Evolutionary conservation across 2,888 invertebrate genomes (phyloP), one percentile per base, ranked within the genome.

Genomic region (Heliconius sara): DNA sequence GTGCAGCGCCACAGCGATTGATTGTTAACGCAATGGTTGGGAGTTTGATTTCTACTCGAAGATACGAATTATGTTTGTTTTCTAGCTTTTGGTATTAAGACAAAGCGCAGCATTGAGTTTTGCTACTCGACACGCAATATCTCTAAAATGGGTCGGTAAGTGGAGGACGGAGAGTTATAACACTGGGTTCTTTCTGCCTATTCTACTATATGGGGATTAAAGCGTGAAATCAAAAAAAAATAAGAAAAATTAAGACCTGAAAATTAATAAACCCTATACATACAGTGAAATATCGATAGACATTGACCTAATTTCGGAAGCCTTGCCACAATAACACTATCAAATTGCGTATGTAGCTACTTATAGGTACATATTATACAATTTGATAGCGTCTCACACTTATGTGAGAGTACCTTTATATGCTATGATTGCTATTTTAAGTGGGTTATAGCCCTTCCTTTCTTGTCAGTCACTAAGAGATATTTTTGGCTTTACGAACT

Each of bases 271-370:
- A 16, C 71, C 25, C 16, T 43, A 9, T 71, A 7, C 19, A 22
- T 27, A 13, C 27, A 12, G 27, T 71, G 47, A 10, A 27, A 47
- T 25, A 47, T 71, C 71, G 25, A 71, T 71, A 25, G 71, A 43
- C 27, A 25, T 71, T 71, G 71, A 71, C 71, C 71, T 27, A 25
- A 47, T 47, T 71, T 27, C 71, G 34, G 39, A 65, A 65, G 16
- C 22, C 22, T 34, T 22, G 67, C 67, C 67, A 67, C 67, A 67
- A 67, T 67, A 66, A 67, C 67, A 30, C 67, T 67, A 67, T 67
- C 67, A 67, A 67, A 67, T 34, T 22, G 30, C 34, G 34, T 34
- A 67, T 34, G 34, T 67, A 34, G 19, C 34, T 19, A 34, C 30
- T 34, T 52, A 52, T 52, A 52, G 7, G 3, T 52, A 52, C 7